A percentile compares a stretch with the other conserved stretches of the same genome.
These are phyloP conservation scores for Antheraea mylitta DNA, from an alignment of 1,140 invertebrate genomes.

Conservation along the genomic window DNA sequence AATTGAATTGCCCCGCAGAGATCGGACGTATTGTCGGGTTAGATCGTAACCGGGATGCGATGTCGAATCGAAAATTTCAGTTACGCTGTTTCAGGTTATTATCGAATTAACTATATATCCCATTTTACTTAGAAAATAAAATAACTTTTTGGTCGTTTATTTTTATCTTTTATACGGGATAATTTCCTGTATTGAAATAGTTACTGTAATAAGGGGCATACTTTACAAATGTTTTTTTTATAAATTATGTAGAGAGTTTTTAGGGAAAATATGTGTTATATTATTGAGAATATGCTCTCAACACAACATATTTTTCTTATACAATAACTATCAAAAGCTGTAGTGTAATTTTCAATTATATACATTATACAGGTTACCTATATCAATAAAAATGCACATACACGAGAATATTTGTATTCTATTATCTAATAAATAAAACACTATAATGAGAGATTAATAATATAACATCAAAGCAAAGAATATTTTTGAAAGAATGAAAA, in stretches of 20 bases:
- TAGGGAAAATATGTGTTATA: no score
- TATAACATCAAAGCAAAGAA: not conserved
- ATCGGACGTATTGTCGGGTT: constrained; percentile 62
- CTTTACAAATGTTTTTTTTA: no score
- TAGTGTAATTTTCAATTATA: no score
- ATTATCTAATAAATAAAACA: not conserved
- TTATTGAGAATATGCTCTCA: no score
- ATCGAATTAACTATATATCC: not conserved
- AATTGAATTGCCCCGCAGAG: constrained; percentile 76
- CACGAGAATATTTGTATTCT: not conserved
- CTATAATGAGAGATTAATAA: not conserved
- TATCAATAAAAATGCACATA: not conserved
- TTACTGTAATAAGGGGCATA: no score
- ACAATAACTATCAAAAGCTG: no score
- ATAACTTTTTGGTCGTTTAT: not conserved
- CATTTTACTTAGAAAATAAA: not conserved
- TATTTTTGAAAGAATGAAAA: not conserved
- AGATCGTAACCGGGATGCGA: not conserved
- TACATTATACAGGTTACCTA: no score
- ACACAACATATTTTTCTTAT: no score
- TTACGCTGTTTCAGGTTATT: not conserved
- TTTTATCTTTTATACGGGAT: no score
- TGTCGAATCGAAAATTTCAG: not conserved
- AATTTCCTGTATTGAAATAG: no score
- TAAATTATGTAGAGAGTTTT: no score